A percentile compares a stretch with the other conserved stretches of the same genome.
These are phyloP conservation scores for Tetrapedia diversipes DNA, from an alignment of 2,888 invertebrate genomes.

Conservation along the genomic window DNA sequence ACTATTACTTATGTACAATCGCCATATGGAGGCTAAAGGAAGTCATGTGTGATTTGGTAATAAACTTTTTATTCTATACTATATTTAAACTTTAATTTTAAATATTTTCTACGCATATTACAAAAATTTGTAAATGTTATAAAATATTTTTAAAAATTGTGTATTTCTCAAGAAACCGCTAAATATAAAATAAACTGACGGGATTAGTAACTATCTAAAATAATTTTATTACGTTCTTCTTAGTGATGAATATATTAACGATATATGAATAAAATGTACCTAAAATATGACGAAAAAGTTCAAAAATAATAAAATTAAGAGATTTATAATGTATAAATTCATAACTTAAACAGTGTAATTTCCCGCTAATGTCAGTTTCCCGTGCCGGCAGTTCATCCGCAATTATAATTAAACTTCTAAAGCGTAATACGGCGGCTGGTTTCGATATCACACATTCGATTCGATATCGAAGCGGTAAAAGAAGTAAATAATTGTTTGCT, in stretches of 20 bases:
- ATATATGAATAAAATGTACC: too few relatives aligned
- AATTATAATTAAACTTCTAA: conserved; percentile 51
- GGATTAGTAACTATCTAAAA: conserved; percentile 27
- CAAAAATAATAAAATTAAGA: not conserved
- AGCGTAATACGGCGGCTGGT: conserved; percentile 4
- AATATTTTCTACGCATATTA: not conserved
- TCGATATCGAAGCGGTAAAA: not conserved
- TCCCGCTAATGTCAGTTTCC: conserved; percentile 55
- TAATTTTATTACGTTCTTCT: not conserved
- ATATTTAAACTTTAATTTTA: not conserved
- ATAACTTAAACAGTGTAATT: conserved; percentile 47
- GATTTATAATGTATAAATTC: conserved; percentile 6
- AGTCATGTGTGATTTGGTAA: conserved; percentile 4
- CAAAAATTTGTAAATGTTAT: not conserved
- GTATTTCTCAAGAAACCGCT: not conserved
- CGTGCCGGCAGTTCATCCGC: conserved; percentile 41
- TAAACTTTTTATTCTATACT: conserved; percentile 10
- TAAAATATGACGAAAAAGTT: not conserved
- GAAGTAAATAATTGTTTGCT: not conserved
- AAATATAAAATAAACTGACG: conserved; percentile 23
- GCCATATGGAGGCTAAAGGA: conserved; percentile 43
- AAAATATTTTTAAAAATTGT: not conserved
- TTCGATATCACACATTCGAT: not conserved
- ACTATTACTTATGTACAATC: conserved; percentile 7
- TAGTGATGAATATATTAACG: not conserved